These are phyloP conservation scores for Pseudocheirus occidentalis DNA, from an alignment of 2,797 vertebrate genomes.

Conservation along the genomic window DNA sequence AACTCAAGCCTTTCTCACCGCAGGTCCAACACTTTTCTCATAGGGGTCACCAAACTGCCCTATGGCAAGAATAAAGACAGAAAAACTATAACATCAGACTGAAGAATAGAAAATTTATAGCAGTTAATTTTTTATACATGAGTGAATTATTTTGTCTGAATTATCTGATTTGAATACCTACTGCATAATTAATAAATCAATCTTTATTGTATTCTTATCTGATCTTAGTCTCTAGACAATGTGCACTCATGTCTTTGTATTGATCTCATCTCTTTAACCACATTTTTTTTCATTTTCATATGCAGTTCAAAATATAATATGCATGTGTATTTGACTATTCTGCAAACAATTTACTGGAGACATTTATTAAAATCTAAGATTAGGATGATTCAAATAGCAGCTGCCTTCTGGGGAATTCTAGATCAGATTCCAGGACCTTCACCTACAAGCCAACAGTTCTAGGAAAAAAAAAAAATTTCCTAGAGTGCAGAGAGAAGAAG, in stretches of 20 bases:
- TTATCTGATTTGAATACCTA: conserved; percentile 33
- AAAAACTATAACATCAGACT: background rate
- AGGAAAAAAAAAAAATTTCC: conserved; percentile 72
- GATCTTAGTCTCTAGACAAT: background rate
- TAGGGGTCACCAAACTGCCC: background rate
- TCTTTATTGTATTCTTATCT: background rate
- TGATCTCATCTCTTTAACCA: background rate
- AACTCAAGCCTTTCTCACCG: background rate
- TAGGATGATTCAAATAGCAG: conserved; percentile 2
- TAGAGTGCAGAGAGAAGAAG: conserved; percentile 55
- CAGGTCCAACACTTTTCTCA: background rate
- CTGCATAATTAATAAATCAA: conserved; percentile 4
- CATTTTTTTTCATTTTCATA: background rate
- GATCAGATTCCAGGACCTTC: conserved; percentile 55
- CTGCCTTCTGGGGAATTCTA: conserved; percentile 46
- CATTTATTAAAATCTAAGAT: conserved; percentile 38
- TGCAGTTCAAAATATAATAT: background rate
- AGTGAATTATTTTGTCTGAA: background rate
- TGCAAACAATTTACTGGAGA: background rate
- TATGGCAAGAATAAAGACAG: background rate
- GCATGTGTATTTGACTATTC: background rate
- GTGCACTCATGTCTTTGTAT: background rate
- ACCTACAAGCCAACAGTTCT: conserved; percentile 66
- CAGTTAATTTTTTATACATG: background rate
- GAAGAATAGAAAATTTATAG: background rate